A percentile compares a stretch with the other conserved stretches of the same genome.
These are phyloP conservation scores for Drosophila bifasciata DNA, from an alignment of 1,140 invertebrate genomes.

Conservation along the genomic window DNA sequence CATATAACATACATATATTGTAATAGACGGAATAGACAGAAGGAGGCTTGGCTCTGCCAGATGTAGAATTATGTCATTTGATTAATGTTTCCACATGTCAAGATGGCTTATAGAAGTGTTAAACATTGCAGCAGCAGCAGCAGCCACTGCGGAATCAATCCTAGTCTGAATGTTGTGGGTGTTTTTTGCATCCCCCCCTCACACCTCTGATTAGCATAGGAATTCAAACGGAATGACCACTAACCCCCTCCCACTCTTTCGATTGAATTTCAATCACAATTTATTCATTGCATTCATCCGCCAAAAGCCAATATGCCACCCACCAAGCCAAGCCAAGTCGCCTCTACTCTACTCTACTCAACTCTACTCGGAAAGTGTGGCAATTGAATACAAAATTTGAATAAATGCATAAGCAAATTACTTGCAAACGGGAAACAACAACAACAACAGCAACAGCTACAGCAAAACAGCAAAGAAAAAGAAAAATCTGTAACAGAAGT, in stretches of 20 bases:
- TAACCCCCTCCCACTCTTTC: not conserved
- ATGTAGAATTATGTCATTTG: constrained; percentile 63
- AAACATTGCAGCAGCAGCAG: constrained; percentile 51
- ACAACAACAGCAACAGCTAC: no score
- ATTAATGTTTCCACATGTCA: constrained; percentile 73
- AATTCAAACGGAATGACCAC: constrained; percentile 30
- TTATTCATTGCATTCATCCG: constrained; percentile 26
- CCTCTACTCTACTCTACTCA: constrained; percentile 17
- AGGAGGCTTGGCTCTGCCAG: constrained; percentile 33
- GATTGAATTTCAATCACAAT: constrained; percentile 10
- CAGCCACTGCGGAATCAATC: constrained; percentile 17
- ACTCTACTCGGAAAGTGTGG: constrained; percentile 49
- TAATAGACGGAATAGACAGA: constrained; percentile 28
- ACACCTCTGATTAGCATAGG: no score
- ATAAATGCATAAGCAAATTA: constrained; percentile 74
- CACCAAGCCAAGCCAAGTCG: constrained; percentile 21
- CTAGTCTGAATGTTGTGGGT: constrained; percentile 10
- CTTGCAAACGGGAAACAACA: constrained; percentile 23
- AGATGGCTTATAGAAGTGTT: constrained; percentile 67
- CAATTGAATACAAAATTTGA: constrained; percentile 77
- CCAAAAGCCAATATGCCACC: constrained; percentile 38
- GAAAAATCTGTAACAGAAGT: constrained; percentile 71
- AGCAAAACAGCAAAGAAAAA: not conserved
- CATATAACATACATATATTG: constrained; percentile 38
- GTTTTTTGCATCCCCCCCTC: no score